A percentile compares a stretch with the other conserved stretches of the same genome.
These are phyloP conservation scores for Drosophila austrosaltans DNA, from an alignment of 2,888 invertebrate species.

Conservation along the genomic window DNA sequence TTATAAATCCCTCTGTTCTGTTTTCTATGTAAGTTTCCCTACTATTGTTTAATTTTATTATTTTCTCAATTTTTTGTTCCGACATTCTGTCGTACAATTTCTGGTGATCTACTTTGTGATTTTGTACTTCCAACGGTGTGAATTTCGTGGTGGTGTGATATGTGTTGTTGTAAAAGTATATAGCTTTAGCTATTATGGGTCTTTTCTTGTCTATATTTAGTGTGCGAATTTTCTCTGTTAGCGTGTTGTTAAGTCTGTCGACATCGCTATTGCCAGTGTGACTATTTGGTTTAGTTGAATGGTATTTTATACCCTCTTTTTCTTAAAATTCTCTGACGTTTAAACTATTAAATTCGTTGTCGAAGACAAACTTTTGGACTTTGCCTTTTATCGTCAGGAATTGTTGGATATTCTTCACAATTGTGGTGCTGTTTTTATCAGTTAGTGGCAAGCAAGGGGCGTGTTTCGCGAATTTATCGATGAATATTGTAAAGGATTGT, in stretches of 20 bases:
- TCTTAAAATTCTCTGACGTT: background rate
- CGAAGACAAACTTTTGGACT: slow-evolving; percentile 6
- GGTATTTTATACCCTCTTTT: slow-evolving; percentile 2
- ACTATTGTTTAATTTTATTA: background rate
- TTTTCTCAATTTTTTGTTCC: background rate
- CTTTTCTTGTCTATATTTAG: background rate
- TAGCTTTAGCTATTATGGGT: slow-evolving; percentile 4
- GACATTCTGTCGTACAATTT: background rate
- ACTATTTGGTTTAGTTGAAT: background rate
- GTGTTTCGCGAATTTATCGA: slow-evolving; percentile 1
- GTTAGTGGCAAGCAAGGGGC: background rate
- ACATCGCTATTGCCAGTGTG: background rate
- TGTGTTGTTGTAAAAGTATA: background rate
- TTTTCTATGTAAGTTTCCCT: background rate
- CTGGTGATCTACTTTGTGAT: background rate
- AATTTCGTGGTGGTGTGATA: background rate
- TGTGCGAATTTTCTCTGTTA: background rate
- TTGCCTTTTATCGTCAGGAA: slow-evolving; percentile 1
- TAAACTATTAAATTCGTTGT: background rate
- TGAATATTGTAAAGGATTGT: slow-evolving; percentile 7
- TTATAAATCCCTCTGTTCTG: background rate
- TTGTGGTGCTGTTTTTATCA: slow-evolving; percentile 6
- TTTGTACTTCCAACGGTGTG: slow-evolving; percentile 3
- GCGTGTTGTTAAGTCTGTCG: background rate
- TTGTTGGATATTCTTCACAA: background rate